Percentiles rank a stretch among this genome's conserved stretches.
These are phyloP conservation scores for Spialia ferax DNA, from an alignment of 2,888 invertebrate species.

Conservation along the genomic window DNA sequence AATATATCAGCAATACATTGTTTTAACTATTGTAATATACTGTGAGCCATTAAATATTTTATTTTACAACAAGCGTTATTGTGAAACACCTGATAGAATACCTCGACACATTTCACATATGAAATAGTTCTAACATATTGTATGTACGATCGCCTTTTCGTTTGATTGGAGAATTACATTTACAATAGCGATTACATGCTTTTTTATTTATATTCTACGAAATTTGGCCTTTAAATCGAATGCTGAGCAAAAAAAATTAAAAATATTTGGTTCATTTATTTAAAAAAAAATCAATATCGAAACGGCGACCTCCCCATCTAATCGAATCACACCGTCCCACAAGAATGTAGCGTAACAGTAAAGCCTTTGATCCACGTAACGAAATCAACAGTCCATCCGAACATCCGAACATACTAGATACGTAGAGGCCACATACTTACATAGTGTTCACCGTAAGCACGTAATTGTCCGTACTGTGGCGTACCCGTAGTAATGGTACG, in stretches of 20 bases:
- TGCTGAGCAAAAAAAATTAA: too few species aligned
- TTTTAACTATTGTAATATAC: background rate
- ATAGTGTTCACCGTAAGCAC: conserved; percentile 29
- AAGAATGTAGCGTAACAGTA: background rate
- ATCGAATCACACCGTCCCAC: conserved; percentile 19
- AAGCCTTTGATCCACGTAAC: background rate
- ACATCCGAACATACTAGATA: conserved; percentile 17
- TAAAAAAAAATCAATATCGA: background rate
- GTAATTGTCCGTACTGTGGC: conserved; percentile 16
- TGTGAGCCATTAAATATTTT: background rate
- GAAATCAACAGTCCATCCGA: conserved; percentile 11
- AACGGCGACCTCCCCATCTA: conserved; percentile 10
- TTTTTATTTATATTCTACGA: too few species aligned
- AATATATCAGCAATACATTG: background rate
- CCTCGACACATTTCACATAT: conserved; percentile 20
- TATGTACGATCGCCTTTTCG: conserved; percentile 18
- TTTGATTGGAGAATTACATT: background rate
- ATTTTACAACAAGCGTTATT: background rate
- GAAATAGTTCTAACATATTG: conserved; percentile 3
- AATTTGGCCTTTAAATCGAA: too few species aligned
- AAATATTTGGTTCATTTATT: too few species aligned
- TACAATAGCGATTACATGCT: too few species aligned
- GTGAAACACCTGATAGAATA: conserved; percentile 13
- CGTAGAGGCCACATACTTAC: conserved; percentile 2
- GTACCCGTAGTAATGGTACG: background rate